Conservation (phyloP, 2,888 invertebrate genomes). For the Luperina testacea region DNA sequence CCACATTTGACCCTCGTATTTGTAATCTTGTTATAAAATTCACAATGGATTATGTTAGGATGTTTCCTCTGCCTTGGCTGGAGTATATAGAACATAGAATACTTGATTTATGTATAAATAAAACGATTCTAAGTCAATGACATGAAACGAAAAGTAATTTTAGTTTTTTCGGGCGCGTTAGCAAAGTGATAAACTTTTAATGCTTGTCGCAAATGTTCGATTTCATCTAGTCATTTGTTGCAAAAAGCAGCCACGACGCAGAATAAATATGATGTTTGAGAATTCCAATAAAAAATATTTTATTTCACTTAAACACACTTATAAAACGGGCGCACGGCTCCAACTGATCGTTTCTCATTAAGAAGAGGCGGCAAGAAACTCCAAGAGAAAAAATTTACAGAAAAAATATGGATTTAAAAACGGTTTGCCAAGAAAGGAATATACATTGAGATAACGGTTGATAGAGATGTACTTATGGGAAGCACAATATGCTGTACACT, state of each 20-base stretch:
- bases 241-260: too few species aligned
- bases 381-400: too few species aligned
- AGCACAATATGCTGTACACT: too few species aligned
- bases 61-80: not conserved
- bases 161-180: not conserved
- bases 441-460: too few species aligned
- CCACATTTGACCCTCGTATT: constrained; percentile 22
- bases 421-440: not conserved
- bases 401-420: not conserved
- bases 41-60: constrained; percentile 15
- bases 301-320: too few species aligned
- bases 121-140: not conserved
- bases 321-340: too few species aligned
- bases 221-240: not conserved
- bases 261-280: too few species aligned
- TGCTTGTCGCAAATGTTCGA: too few species aligned
- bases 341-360: too few species aligned
- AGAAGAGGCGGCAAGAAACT: too few species aligned
- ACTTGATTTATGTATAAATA: constrained; percentile 9
- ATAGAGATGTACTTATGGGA: too few species aligned
- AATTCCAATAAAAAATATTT: too few species aligned
- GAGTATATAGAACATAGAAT: not conserved
- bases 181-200: not conserved
- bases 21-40: constrained; percentile 30
- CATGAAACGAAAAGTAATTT: not conserved